Evolutionary conservation across 2,797 vertebrate genomes (phyloP).

Genomic region (Sebastes goodei): DNA sequence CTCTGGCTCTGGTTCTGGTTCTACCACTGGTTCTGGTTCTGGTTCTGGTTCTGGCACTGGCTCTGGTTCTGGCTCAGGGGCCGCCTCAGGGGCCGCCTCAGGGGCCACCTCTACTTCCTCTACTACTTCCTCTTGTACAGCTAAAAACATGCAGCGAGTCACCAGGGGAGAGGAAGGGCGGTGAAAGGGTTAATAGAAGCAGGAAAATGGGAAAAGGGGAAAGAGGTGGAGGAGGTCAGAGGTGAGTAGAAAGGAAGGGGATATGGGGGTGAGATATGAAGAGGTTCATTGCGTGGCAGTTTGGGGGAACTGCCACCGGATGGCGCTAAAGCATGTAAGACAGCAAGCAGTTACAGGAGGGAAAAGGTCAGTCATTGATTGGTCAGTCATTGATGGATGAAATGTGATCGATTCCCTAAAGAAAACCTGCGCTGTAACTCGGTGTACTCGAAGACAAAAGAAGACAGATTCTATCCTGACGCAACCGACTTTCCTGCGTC

Average conservation of each 20-base stretch:
- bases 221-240: conserved; percentile 3
- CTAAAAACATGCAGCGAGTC: conserved; percentile 83
- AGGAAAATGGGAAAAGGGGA: conserved; percentile 11
- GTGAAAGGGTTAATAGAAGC: conserved; percentile 71
- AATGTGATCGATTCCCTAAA: conserved; percentile 13
- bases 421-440: conserved; percentile 14
- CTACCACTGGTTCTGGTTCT: conserved; percentile 57
- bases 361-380: conserved; percentile 50
- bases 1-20: conserved; percentile 59
- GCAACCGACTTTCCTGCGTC: neutral
- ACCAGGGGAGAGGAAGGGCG: conserved; percentile 76
- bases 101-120: conserved; percentile 85
- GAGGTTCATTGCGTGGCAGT: conserved; percentile 35
- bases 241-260: conserved; percentile 17
- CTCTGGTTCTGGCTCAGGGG: conserved; percentile 74
- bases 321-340: conserved; percentile 57
- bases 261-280: conserved; percentile 22
- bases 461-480: conserved; percentile 17
- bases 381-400: conserved; percentile 57
- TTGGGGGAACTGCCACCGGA: conserved; percentile 43
- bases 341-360: conserved; percentile 55
- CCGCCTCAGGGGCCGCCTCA: conserved; percentile 85
- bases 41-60: conserved; percentile 66
- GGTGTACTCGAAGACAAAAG: neutral
- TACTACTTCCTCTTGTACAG: conserved; percentile 77